Conservation (phyloP, 2,113 vertebrate species). For the Cebidichthys violaceus region DNA sequence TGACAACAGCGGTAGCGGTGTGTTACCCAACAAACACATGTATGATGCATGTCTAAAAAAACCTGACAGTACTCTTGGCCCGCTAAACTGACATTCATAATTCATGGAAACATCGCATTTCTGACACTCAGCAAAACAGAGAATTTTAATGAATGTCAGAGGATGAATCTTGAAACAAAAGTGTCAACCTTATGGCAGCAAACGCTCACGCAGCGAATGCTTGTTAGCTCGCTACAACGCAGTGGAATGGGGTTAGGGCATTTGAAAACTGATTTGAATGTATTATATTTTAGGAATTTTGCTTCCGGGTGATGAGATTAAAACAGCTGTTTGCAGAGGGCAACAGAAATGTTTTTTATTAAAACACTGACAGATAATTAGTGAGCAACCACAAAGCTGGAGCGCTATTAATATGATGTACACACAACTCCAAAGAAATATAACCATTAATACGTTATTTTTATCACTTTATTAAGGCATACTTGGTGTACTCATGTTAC, state of each 20-base stretch:
- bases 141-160: constrained; percentile 55
- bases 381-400: not conserved
- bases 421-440: no score
- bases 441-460: not conserved
- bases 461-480: not conserved
- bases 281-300: not conserved
- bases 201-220: not conserved
- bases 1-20: not conserved
- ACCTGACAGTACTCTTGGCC: constrained; percentile 19
- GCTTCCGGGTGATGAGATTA: not conserved
- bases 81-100: constrained; percentile 65
- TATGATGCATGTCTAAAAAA: constrained; percentile 41
- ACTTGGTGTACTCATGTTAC: no score
- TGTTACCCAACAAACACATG: constrained; percentile 11
- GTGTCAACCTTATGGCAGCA: not conserved
- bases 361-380: not conserved
- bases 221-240: constrained; percentile 20
- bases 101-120: constrained; percentile 52
- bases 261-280: constrained; percentile 14
- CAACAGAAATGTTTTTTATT: not conserved
- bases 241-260: not conserved
- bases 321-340: not conserved
- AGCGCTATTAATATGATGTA: not conserved
- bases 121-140: constrained; percentile 56
- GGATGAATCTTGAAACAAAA: constrained; percentile 47